Evolutionary conservation across 2,113 vertebrate species (phyloP).

Genomic region (Cebidichthys violaceus): DNA sequence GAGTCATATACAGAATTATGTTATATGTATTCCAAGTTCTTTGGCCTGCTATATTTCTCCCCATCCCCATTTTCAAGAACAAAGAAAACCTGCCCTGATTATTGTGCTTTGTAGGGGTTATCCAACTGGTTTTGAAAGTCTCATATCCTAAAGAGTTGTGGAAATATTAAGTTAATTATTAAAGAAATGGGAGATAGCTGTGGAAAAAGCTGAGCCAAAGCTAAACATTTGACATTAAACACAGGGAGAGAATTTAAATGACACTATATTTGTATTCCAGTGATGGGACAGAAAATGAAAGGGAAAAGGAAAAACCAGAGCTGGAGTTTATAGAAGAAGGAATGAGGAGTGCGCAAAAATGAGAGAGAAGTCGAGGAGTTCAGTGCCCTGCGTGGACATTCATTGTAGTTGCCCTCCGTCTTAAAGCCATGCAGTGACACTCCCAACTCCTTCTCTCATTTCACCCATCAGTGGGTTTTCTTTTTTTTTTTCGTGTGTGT

Average conservation of each 20-base stretch:
- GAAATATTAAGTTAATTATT: not conserved
- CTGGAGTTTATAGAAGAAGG: not conserved
- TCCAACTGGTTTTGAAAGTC: not conserved
- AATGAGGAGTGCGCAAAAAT: conserved; percentile 11
- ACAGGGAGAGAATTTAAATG: not conserved
- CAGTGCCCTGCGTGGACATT: conserved; percentile 44
- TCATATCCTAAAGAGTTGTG: not conserved
- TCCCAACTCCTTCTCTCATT: conserved; percentile 71
- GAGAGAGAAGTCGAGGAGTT: conserved; percentile 22
- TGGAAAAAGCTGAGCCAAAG: not conserved
- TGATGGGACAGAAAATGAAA: not conserved
- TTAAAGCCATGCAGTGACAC: conserved; percentile 64
- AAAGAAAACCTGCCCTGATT: not conserved
- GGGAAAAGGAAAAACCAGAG: not conserved
- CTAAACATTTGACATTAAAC: not conserved
- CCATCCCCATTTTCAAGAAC: not conserved
- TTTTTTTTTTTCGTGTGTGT: conserved; percentile 32
- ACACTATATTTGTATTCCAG: not conserved
- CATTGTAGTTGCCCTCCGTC: conserved; percentile 33
- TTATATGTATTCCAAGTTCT: not conserved
- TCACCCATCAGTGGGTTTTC: conserved; percentile 70
- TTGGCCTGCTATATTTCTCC: not conserved
- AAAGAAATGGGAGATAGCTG: not conserved
- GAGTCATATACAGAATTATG: not conserved
- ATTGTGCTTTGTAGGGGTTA: no score